These are phyloP conservation scores for Toxonevra muliebris DNA, from an alignment of 2,888 invertebrate genomes.

Conservation along the genomic window DNA sequence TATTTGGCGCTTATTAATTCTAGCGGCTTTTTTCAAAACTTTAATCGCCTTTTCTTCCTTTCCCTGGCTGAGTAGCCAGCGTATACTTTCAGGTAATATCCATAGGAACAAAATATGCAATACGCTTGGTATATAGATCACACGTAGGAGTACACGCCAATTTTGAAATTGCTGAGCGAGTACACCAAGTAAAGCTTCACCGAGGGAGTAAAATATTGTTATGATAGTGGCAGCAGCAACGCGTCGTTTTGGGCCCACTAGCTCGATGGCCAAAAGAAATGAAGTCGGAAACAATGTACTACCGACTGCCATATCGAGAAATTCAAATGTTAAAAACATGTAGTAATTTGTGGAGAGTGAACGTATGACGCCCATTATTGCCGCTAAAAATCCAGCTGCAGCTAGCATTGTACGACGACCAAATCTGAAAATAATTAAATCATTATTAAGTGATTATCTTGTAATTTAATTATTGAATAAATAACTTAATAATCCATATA, in stretches of 20 bases:
- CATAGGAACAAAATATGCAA: slow-evolving; percentile 74
- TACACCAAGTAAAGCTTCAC: slow-evolving; percentile 74
- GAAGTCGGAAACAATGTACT: slow-evolving; percentile 77
- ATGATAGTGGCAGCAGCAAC: slow-evolving; percentile 77
- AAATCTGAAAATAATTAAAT: slow-evolving; percentile 50
- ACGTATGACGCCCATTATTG: slow-evolving; percentile 74
- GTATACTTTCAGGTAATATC: slow-evolving; percentile 75
- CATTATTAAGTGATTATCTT: no score
- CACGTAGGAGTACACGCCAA: slow-evolving; percentile 75
- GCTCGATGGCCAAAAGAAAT: slow-evolving; percentile 78
- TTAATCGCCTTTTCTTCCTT: slow-evolving; percentile 68
- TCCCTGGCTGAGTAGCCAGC: slow-evolving; percentile 78
- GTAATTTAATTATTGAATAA: no score
- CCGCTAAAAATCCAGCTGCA: slow-evolving; percentile 68
- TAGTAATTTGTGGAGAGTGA: slow-evolving; percentile 75
- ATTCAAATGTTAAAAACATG: slow-evolving; percentile 76
- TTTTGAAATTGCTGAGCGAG: slow-evolving; percentile 73
- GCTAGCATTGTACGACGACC: slow-evolving; percentile 72
- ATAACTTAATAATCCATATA: no score
- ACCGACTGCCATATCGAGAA: slow-evolving; percentile 75
- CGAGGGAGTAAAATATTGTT: slow-evolving; percentile 75
- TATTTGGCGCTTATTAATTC: slow-evolving; percentile 66
- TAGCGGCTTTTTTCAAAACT: slow-evolving; percentile 71
- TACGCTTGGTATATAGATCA: slow-evolving; percentile 75
- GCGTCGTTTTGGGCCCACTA: slow-evolving; percentile 78